These are phyloP conservation scores for Gephyroberyx darwinii DNA, from an alignment of 2,797 vertebrate species.

Conservation along the genomic window DNA sequence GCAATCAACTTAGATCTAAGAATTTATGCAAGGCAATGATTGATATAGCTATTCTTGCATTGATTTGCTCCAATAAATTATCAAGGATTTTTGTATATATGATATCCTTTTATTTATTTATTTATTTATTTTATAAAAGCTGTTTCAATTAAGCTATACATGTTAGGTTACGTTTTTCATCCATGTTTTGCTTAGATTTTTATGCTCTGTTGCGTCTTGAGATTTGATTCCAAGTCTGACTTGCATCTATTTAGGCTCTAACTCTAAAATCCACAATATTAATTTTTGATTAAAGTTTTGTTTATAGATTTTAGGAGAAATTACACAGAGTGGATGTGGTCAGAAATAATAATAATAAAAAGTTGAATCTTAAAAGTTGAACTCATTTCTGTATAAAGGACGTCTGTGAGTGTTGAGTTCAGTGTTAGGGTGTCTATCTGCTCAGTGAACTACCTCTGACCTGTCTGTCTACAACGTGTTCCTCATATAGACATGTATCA, in stretches of 20 bases:
- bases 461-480: too few species aligned
- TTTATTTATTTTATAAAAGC: constrained; percentile 4
- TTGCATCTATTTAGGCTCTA: not conserved
- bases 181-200: not conserved
- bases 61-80: constrained; percentile 56
- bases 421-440: constrained; percentile 42
- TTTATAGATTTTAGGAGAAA: not conserved
- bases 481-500: not conserved
- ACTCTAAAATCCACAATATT: not conserved
- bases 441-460: constrained; percentile 41
- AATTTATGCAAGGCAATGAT: constrained; percentile 36
- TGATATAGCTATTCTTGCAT: constrained; percentile 39
- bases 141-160: constrained; percentile 1
- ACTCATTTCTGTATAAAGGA: not conserved
- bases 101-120: not conserved
- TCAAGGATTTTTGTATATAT: constrained; percentile 5
- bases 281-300: not conserved
- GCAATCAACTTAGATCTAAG: constrained; percentile 22
- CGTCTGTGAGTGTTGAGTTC: constrained; percentile 12
- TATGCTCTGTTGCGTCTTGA: constrained; percentile 12
- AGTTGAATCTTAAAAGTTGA: too few species aligned
- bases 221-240: constrained; percentile 5
- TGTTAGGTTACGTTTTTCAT: constrained; percentile 5
- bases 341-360: not conserved
- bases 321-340: not conserved